Percentiles rank a stretch among this genome's conserved stretches.
Evolutionary conservation across 2,888 invertebrate genomes (phyloP).

Genomic region (Rhagophthalmus giganteus): DNA sequence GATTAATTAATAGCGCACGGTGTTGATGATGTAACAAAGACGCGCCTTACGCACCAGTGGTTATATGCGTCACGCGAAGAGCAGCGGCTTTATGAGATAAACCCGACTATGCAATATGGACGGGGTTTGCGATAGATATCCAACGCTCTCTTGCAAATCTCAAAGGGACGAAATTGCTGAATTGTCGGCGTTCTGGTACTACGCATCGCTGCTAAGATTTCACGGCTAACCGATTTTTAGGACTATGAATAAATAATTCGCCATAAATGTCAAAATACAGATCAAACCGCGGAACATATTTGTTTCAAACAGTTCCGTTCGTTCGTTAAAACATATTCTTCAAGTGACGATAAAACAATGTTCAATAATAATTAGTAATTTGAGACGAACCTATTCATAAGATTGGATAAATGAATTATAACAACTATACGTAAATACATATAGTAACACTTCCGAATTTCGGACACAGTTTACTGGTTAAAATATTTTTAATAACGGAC

Average conservation of each 20-base stretch:
- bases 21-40: conserved; percentile 45
- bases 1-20: conserved; percentile 44
- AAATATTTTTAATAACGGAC: background rate
- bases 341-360: conserved; percentile 7
- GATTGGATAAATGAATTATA: too few species aligned
- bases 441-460: too few species aligned
- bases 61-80: conserved; percentile 42
- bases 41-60: conserved; percentile 35
- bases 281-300: conserved; percentile 20
- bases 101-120: conserved; percentile 28
- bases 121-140: conserved; percentile 21
- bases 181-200: conserved; percentile 26
- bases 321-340: conserved; percentile 9
- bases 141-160: conserved; percentile 22
- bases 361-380: conserved; percentile 14
- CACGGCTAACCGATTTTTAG: conserved; percentile 19
- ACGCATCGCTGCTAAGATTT: conserved; percentile 27
- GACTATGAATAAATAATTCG: conserved; percentile 28
- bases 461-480: too few species aligned
- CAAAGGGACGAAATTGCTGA: conserved; percentile 29
- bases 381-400: conserved; percentile 2
- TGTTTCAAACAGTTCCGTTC: conserved; percentile 12
- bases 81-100: conserved; percentile 42
- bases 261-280: conserved; percentile 24
- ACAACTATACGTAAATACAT: too few species aligned